Percentiles rank a stretch among this genome's conserved stretches.
These are phyloP conservation scores for Anastrepha obliqua DNA, from an alignment of 1,140 invertebrate species.

Conservation along the genomic window DNA sequence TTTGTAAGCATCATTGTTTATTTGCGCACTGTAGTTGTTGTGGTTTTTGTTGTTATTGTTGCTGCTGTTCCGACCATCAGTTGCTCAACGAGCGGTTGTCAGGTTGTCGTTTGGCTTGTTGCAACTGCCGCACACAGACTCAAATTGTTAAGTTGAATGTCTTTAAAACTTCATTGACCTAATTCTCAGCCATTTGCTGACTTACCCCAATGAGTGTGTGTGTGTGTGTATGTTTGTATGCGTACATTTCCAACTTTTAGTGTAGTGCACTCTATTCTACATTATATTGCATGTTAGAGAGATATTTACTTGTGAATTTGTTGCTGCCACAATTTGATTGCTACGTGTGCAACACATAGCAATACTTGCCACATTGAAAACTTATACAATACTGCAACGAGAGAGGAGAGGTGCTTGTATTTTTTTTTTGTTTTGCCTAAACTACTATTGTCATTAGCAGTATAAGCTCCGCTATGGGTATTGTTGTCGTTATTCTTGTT, in stretches of 20 bases:
- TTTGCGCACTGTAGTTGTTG: not conserved
- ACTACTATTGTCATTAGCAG: not conserved
- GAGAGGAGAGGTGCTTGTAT: not conserved
- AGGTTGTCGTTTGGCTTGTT: conserved; percentile 41
- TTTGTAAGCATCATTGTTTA: not conserved
- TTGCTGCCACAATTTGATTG: conserved; percentile 42
- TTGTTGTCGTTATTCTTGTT: not conserved
- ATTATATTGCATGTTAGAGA: not conserved
- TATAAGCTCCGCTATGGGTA: not conserved
- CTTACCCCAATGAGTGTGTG: not conserved
- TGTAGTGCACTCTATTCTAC: conserved; percentile 12
- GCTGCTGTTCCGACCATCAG: not conserved
- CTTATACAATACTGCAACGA: not conserved
- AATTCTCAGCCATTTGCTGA: conserved; percentile 31
- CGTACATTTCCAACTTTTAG: not conserved
- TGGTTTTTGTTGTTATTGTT: not conserved
- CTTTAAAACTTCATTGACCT: conserved; percentile 33
- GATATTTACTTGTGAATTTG: conserved; percentile 20
- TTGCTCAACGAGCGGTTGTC: conserved; percentile 11
- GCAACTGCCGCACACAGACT: not conserved
- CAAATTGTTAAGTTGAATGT: not conserved
- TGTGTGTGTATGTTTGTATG: not conserved
- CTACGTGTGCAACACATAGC: conserved; percentile 10
- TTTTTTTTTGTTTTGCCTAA: not conserved
- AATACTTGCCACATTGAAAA: not conserved